phyloP scores from a whole-genome alignment of 2,797 vertebrate species.

The Podargus strigoides region DNA sequence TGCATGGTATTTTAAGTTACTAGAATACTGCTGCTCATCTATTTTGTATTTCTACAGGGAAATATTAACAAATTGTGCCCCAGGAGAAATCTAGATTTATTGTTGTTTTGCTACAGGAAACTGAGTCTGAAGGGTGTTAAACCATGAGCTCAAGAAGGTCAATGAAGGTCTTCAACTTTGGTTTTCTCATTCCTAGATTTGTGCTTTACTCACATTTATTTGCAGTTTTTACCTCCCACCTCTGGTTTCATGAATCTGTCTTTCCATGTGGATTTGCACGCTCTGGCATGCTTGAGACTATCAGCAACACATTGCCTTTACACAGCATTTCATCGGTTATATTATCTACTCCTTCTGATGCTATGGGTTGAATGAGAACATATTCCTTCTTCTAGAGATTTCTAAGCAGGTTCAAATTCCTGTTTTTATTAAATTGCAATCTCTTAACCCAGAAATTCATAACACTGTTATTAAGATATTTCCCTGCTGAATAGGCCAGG shows the following conservation, averaged over 20 bases:
- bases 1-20: background rate
- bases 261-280: background rate
- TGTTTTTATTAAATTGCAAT: background rate
- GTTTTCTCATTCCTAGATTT: background rate
- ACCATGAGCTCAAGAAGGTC: background rate
- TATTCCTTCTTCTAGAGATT: background rate
- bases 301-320: background rate
- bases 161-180: background rate
- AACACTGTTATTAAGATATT: background rate
- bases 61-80: background rate
- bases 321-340: background rate
- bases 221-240: background rate
- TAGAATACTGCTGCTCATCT: background rate
- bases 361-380: background rate
- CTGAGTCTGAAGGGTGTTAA: background rate
- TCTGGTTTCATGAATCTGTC: background rate
- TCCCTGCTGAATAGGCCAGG: background rate
- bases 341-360: background rate
- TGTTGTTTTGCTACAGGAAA: background rate
- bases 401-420: background rate
- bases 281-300: background rate
- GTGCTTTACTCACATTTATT: background rate
- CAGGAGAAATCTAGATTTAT: background rate
- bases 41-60: background rate
- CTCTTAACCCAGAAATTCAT: background rate